Evolutionary conservation across 2,797 vertebrate species (phyloP), one percentile per base, ranked within the genome.

Genomic region (Urophycis tenuis): DNA sequence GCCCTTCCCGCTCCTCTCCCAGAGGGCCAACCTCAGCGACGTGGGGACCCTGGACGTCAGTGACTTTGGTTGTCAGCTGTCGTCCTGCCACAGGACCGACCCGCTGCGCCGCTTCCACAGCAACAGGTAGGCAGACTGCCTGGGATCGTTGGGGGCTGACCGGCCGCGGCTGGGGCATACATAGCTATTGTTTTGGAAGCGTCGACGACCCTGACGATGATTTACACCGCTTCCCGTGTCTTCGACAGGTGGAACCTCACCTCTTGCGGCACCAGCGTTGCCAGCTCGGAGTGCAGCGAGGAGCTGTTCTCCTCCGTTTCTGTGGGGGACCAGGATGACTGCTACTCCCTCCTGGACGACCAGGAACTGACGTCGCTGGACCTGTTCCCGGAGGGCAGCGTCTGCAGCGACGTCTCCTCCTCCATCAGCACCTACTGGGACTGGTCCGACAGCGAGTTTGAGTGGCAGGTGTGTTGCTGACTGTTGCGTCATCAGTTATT

Each of bases 351-450:
- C 0, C 83, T 99, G 87, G 98, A 99, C 74, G 98, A 99, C 88
- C 98, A 99, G 82, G 97, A 99, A 70, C 94, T 99, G 78, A 95
- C 96, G 10, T 97, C 97, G 69, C 95, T 98, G 81, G 98, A 99
- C 88, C 89, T 99, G 79, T 99, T 99, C 88, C 97, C 97, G 0
- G 97, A 99, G 85, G 98, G 97, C 12, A 99, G 97, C 0, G 98
- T 99, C 69, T 99, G 97, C 93, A 99, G 98, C 7, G 97, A 99
- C 41, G 97, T 99, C 30, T 99, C 98, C 1, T 99, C 98, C 15
- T 99, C 97, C 53, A 99, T 99, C 88, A 98, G 97, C 89, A 99
- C 97, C 0, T 99, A 99, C 75, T 99, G 97, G 97, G 98, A 99
- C 88, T 99, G 98, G 98, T 99, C 98, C 22, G 98, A 99, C 91